phyloP scores from a whole-genome alignment of 1,140 invertebrate species.

The Pseudomyrmex flavicornis region DNA sequence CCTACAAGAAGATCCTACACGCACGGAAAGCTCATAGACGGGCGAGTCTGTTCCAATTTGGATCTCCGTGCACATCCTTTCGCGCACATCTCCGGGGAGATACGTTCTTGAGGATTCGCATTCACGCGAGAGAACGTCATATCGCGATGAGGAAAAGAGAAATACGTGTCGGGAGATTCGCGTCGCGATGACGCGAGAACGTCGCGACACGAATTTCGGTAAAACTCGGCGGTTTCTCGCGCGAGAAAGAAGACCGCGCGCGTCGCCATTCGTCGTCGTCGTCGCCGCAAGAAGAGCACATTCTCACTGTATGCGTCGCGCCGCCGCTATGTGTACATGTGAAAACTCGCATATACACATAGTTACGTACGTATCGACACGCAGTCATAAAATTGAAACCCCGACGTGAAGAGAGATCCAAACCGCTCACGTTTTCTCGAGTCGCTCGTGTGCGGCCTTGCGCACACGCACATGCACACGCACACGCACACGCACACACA shows the following conservation, averaged over 20 bases:
- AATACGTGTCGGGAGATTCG: too few species aligned
- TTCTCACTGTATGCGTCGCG: neutral
- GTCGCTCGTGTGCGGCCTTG: too few species aligned
- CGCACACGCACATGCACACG: too few species aligned
- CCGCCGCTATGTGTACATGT: neutral
- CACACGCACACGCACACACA: too few species aligned
- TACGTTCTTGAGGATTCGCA: neutral
- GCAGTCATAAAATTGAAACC: slow-evolving; percentile 22
- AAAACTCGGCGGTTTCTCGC: slow-evolving; percentile 15
- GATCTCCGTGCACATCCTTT: too few species aligned
- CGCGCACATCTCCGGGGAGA: neutral
- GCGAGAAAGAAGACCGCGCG: neutral
- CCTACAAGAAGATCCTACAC: too few species aligned
- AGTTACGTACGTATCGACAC: neutral
- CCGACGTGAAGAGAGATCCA: neutral
- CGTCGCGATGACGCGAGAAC: too few species aligned
- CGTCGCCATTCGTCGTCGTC: too few species aligned
- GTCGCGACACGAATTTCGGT: neutral
- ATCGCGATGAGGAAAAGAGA: neutral
- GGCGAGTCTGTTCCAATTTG: too few species aligned
- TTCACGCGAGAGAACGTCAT: neutral
- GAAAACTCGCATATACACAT: neutral
- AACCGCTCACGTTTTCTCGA: too few species aligned
- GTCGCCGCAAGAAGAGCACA: neutral
- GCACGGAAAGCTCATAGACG: too few species aligned